Evolutionary conservation across 2,888 invertebrate genomes (phyloP).

Genomic region (Cyaniris semiargus): DNA sequence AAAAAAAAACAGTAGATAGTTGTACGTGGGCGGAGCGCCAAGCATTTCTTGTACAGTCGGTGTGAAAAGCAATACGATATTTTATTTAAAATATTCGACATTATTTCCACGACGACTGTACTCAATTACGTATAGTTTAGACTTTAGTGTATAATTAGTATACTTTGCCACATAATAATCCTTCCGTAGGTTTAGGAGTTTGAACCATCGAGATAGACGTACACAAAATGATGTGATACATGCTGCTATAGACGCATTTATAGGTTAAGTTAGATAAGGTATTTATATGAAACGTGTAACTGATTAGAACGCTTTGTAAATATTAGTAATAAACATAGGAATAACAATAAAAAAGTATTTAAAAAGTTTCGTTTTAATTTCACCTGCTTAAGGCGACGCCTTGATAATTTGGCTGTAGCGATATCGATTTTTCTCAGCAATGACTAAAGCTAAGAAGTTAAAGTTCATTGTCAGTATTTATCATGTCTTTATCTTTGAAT

Average conservation of each 20-base stretch:
- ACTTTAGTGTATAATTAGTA: slow-evolving; percentile 46
- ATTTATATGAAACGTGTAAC: slow-evolving; percentile 71
- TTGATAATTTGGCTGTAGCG: no score
- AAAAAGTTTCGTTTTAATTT: slow-evolving; percentile 41
- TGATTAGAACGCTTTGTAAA: slow-evolving; percentile 67
- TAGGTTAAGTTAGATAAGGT: slow-evolving; percentile 55
- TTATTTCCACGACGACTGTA: slow-evolving; percentile 28
- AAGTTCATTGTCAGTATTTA: no score
- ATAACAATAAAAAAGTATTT: slow-evolving; percentile 60
- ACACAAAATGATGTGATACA: slow-evolving; percentile 76
- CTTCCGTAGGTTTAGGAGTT: slow-evolving; percentile 35
- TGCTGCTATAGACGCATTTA: slow-evolving; percentile 71
- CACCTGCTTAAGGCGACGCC: no score
- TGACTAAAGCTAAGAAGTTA: no score
- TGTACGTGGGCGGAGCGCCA: slow-evolving; percentile 13
- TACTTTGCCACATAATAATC: slow-evolving; percentile 43
- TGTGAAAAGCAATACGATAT: slow-evolving; percentile 7
- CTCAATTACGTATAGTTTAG: neutral
- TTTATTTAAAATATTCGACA: slow-evolving; percentile 34
- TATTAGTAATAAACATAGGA: slow-evolving; percentile 72
- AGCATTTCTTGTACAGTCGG: slow-evolving; percentile 12
- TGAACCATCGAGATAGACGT: slow-evolving; percentile 46
- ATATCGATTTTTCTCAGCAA: no score
- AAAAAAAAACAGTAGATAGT: neutral
- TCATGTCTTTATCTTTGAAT: no score